These are phyloP conservation scores for Arion vulgaris DNA, from an alignment of 1,140 invertebrate genomes.

Conservation along the genomic window DNA sequence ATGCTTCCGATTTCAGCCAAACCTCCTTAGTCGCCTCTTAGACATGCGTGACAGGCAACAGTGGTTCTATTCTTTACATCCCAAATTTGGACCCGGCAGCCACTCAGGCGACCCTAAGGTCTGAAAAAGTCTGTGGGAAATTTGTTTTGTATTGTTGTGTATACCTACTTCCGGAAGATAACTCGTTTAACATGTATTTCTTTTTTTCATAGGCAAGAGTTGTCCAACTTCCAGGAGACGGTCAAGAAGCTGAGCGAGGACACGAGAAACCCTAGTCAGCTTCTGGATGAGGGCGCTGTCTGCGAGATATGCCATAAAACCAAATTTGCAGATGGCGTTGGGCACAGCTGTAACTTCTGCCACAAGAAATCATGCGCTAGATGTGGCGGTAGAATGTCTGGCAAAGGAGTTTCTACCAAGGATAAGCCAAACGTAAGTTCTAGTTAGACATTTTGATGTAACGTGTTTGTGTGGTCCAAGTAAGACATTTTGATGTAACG, in stretches of 20 bases:
- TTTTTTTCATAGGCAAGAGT: conserved; percentile 64
- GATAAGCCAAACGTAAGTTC: neutral
- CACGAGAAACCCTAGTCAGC: conserved; percentile 53
- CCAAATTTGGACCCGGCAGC: too few species aligned
- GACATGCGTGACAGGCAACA: too few species aligned
- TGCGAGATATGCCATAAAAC: conserved; percentile 99
- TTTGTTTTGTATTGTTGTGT: too few species aligned
- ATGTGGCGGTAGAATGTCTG: conserved; percentile 93
- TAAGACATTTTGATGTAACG: too few species aligned
- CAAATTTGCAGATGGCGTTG: conserved; percentile 97
- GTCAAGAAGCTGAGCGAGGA: conserved; percentile 69
- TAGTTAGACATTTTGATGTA: too few species aligned
- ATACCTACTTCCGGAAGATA: too few species aligned
- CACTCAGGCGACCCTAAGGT: too few species aligned
- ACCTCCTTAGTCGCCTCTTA: too few species aligned
- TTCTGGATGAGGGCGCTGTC: conserved; percentile 85
- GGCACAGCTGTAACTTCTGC: conserved; percentile 98
- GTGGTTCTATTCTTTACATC: too few species aligned
- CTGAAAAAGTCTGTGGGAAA: too few species aligned
- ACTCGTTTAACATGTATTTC: neutral
- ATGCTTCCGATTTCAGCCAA: too few species aligned
- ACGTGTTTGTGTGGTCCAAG: too few species aligned
- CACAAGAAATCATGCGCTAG: conserved; percentile 95
- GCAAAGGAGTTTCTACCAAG: conserved; percentile 74
- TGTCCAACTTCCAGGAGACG: conserved; percentile 65